phyloP scores from a whole-genome alignment of 2,113 vertebrate genomes.

The Rafetus swinhoei region DNA sequence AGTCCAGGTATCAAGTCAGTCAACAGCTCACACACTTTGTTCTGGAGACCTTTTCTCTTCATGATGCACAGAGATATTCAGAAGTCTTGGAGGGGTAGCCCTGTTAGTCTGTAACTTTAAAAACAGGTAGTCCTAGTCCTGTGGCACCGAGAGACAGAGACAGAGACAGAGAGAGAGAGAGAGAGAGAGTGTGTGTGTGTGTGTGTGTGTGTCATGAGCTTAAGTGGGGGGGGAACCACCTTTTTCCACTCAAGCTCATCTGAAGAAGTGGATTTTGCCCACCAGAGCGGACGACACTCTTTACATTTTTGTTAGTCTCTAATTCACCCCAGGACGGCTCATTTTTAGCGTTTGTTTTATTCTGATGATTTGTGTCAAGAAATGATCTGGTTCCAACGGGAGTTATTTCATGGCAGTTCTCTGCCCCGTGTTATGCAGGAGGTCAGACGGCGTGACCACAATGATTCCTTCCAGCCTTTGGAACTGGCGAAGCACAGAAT shows the following conservation, averaged over 20 bases:
- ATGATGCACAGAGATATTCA: accelerated
- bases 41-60: not conserved
- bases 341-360: not conserved
- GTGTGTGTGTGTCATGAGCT: too few relatives aligned
- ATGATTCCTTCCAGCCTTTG: not conserved
- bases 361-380: not conserved
- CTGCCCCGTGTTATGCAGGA: not conserved
- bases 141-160: too few relatives aligned
- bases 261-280: too few relatives aligned
- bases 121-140: too few relatives aligned
- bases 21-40: not conserved
- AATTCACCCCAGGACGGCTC: too few relatives aligned
- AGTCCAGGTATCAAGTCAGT: not conserved
- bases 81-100: not conserved
- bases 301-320: too few relatives aligned
- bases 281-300: too few relatives aligned
- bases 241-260: too few relatives aligned
- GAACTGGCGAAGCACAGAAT: not conserved
- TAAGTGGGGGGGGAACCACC: too few relatives aligned
- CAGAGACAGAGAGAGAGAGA: too few relatives aligned
- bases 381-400: not conserved
- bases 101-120: too few relatives aligned
- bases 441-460: not conserved
- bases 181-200: too few relatives aligned
- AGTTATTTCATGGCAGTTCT: not conserved